Base-by-base conservation (phyloP, 2,797 vertebrate genomes). In the Mormyrops boulengeri region DNA sequence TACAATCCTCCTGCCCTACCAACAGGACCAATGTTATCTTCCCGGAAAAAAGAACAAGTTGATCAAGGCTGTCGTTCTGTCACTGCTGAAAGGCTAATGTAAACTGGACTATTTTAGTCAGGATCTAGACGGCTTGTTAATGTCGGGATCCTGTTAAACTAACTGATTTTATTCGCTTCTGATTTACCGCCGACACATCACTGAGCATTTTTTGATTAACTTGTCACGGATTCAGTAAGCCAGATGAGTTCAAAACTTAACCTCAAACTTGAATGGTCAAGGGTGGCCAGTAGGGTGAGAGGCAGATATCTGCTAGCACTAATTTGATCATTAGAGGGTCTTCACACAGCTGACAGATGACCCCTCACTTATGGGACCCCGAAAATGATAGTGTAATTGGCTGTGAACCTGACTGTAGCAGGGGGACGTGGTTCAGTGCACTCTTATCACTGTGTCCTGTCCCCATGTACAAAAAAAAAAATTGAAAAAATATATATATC, bases 121-220 rank as follows among this genome's bases (percentile, higher is more conserved):
- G 30, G 50, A 38, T 87, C 53, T 60, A 60, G 85, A 60, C 30
- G 50, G 85, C 30, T 87, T 57, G 26, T 73, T 34, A 34, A 12
- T n/a, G 34, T 60, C 26, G 9, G 50, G 85, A 87, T 87, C 14
- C 53, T 19, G 85, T 38, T 19, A 87, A 57, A 34, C 17, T 2
- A 4, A 38, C 14, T 41, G 52, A 57, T 57, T 57, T 55, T 30
- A 17, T 60, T 87, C 77, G 12, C 38, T 19, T 86, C 50, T 19
- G 41, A 86, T 86, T 86, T 52, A 53, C 44, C 2, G 22, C 41
- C 49, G 5, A 2, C n/a, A 11, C 49, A 30, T 26, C 49, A 85
- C 8, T 53, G 84, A 85, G 84, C 84, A 19, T 87, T 87, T 80
- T 87, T 38, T 57, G 85, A 87, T 87, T 38, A 87, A 87, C 85